phyloP scores from a whole-genome alignment of 2,797 vertebrate species.

The Limosa lapponica region DNA sequence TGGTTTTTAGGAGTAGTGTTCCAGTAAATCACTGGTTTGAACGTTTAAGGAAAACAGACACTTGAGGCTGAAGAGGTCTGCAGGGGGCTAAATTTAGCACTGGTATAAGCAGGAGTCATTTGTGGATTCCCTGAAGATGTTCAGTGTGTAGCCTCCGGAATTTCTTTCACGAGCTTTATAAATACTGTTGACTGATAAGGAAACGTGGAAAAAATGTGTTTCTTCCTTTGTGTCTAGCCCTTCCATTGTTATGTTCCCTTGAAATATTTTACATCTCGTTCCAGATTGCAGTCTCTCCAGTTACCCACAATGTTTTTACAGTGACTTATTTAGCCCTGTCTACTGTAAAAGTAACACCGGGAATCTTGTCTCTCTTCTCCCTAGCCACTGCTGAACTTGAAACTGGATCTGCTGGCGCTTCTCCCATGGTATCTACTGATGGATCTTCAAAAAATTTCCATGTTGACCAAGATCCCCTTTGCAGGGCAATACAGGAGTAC shows the following conservation, averaged over 20 bases:
- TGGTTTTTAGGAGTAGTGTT: background rate
- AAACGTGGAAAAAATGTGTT: background rate
- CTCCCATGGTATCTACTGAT: background rate
- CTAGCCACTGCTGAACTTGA: conserved; percentile 11
- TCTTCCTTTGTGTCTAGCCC: background rate
- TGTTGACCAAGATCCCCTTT: background rate
- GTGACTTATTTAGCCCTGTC: background rate
- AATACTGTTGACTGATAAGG: background rate
- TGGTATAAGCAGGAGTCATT: background rate
- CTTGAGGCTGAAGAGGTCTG: background rate
- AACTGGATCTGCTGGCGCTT: background rate
- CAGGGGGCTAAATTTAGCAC: background rate
- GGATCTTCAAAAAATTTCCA: background rate
- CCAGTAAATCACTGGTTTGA: background rate
- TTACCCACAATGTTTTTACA: background rate
- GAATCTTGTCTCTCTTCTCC: background rate
- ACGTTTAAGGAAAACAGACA: fast-evolving
- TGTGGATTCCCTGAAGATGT: background rate
- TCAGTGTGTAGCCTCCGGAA: background rate
- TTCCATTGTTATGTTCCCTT: background rate
- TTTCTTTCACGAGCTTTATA: background rate
- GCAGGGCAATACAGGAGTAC: conserved; percentile 1
- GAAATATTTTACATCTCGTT: background rate
- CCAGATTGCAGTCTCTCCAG: background rate
- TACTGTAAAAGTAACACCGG: background rate